These are phyloP conservation scores for Neodiprion pinetum DNA, from an alignment of 1,140 invertebrate genomes.

Conservation along the genomic window DNA sequence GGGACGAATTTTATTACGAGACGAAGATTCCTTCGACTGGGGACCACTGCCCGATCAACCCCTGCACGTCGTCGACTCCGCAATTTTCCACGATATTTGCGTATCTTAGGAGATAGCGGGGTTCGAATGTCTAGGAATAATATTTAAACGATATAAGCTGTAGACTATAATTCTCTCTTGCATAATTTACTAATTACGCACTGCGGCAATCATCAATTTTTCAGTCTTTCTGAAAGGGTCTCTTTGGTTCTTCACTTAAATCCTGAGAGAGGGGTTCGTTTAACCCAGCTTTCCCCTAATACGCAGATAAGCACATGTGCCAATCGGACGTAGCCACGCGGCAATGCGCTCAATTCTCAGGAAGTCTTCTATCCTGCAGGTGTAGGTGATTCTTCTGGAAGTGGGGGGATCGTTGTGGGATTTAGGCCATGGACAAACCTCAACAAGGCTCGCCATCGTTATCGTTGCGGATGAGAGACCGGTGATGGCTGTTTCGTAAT, in stretches of 20 bases:
- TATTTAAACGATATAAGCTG: background rate
- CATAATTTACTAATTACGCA: background rate
- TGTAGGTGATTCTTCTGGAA: background rate
- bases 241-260: too few species aligned
- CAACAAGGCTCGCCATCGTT: background rate
- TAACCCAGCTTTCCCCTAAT: too few species aligned
- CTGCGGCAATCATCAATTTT: background rate
- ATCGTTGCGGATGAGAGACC: background rate
- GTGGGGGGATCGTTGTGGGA: background rate
- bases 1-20: background rate
- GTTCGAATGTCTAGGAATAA: too few species aligned
- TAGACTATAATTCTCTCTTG: background rate
- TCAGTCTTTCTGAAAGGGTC: background rate
- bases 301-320: too few species aligned
- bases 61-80: background rate
- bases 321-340: too few species aligned
- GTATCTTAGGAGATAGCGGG: background rate
- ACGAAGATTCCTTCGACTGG: background rate
- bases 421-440: background rate
- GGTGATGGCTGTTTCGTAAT: background rate
- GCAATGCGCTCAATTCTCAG: too few species aligned
- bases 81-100: background rate
- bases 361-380: too few species aligned
- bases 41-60: background rate
- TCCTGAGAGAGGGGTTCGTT: too few species aligned